A percentile compares a stretch with the other conserved stretches of the same genome.
These are phyloP conservation scores for Diarsia brunnea DNA, from an alignment of 2,888 invertebrate species.

Conservation along the genomic window DNA sequence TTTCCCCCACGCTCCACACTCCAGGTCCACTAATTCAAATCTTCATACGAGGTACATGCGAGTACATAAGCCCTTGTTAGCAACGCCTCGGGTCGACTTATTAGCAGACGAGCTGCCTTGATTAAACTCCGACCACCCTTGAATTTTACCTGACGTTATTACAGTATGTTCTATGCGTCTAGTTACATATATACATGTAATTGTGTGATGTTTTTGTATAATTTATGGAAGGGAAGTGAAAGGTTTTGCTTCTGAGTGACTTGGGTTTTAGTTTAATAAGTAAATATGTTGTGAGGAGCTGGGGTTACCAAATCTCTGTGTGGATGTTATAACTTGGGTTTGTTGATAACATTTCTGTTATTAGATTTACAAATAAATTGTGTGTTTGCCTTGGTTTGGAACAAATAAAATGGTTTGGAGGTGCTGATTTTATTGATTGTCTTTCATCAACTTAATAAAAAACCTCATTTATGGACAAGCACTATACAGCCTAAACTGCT, in stretches of 20 bases:
- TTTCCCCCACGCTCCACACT: constrained; percentile 29
- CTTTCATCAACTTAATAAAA: not conserved
- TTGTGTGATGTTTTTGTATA: constrained; percentile 52
- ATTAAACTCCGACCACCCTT: constrained; percentile 67
- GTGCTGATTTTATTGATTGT: not conserved
- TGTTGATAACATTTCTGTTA: constrained; percentile 19
- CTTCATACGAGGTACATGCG: constrained; percentile 44
- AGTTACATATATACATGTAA: constrained; percentile 13
- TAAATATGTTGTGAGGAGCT: constrained; percentile 14
- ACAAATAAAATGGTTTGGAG: not conserved
- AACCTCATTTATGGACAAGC: not conserved
- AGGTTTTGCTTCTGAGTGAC: constrained; percentile 37
- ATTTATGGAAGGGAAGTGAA: constrained; percentile 36
- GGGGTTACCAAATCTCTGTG: constrained; percentile 14
- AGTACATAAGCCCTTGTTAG: constrained; percentile 55
- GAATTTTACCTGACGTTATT: constrained; percentile 56
- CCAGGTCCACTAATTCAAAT: constrained; percentile 50
- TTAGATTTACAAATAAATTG: constrained; percentile 7
- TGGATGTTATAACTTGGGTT: constrained; percentile 17
- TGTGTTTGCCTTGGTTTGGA: not conserved
- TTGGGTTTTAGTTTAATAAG: constrained; percentile 44
- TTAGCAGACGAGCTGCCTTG: constrained; percentile 68
- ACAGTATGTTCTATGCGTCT: constrained; percentile 14
- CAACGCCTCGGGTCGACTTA: constrained; percentile 62
- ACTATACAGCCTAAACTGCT: not conserved